Base-by-base conservation (phyloP, 2,797 vertebrate species). In the Ficedula albicollis region DNA sequence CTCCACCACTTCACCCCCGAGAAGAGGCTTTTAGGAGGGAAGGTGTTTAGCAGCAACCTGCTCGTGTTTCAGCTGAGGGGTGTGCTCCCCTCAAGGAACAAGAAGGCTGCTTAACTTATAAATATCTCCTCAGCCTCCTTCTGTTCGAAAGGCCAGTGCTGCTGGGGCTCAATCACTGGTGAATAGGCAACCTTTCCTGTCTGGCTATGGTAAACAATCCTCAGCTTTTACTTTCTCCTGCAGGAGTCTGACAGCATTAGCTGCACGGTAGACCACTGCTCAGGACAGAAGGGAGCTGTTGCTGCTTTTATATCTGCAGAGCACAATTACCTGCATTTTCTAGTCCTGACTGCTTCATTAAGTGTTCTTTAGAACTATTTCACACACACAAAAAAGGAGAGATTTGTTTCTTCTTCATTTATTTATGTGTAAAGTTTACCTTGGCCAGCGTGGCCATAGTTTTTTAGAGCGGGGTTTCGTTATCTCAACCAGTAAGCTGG, bases 151-250 rank as follows among this genome's bases (percentile, higher is more conserved):
- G 93, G 95, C 92, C 96, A 91, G 67, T 55, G 90, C 95, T 94
- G 92, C 95, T 95, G 97, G 96, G 95, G 96, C 91, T 95, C 96
- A 93, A 36, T 79, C 95, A 95, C 92, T 89, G 91, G 83, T 96
- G 97, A 96, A 56, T 88, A 95, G 85, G 60, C 81, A 96, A 93
- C 94, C 96, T 97, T 95, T 95, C 95, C 95, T 95, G 93, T 78
- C 77, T 88, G 84, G 76, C 84, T 93, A 30, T 11, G 38, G 92
- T 96, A 95, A 97, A 96, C 85, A 92, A 95, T 92, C 93, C 84
- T 90, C 88, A 93, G 84, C 82, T 72, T 92, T 83, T 81, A 54
- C 77, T 80, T 87, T 93, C 91, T 95, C 68, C 87, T 95, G 64
- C 75, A 90, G 95, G 49, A 95, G 46, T 48, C 51, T 60, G 87